phyloP scores from a whole-genome alignment of 1,140 invertebrate species.

The Anadara kagoshimensis region DNA sequence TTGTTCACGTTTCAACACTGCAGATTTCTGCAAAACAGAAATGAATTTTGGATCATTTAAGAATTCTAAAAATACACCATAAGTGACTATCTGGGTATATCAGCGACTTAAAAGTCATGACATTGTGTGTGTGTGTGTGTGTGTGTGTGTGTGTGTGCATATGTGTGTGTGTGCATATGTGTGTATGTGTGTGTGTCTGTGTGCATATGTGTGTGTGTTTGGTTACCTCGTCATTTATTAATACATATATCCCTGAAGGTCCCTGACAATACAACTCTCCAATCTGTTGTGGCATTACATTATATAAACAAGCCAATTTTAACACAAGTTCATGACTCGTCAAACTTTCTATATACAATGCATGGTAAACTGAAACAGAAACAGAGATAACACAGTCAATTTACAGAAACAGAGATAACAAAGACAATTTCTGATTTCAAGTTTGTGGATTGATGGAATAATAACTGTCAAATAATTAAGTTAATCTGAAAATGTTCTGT shows the following conservation, averaged over 20 bases:
- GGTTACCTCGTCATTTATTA: conserved; percentile 83
- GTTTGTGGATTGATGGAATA: not conserved
- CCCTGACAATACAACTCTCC: conserved; percentile 82
- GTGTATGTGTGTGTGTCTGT: no score
- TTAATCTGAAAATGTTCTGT: not conserved
- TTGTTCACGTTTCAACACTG: no score
- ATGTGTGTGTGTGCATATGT: not conserved
- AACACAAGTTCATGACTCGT: conserved; percentile 80
- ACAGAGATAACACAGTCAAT: not conserved
- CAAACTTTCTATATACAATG: conserved; percentile 84
- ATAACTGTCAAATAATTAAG: not conserved
- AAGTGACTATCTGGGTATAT: not conserved
- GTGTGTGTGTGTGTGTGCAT: not conserved
- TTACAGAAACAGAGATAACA: conserved; percentile 5
- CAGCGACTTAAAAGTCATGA: not conserved
- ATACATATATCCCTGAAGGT: conserved; percentile 83
- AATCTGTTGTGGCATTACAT: conserved; percentile 78
- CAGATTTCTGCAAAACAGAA: not conserved
- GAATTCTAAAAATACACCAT: not conserved
- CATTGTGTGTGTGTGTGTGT: not conserved
- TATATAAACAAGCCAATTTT: conserved; percentile 80
- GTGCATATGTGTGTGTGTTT: not conserved
- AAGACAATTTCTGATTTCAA: not conserved
- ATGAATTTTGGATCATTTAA: not conserved
- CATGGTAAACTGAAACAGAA: conserved; percentile 81